A percentile compares a stretch with the other conserved stretches of the same genome.
Conservation (phyloP, 1,140 invertebrate species). For the Aphelinus atriplicis region DNA sequence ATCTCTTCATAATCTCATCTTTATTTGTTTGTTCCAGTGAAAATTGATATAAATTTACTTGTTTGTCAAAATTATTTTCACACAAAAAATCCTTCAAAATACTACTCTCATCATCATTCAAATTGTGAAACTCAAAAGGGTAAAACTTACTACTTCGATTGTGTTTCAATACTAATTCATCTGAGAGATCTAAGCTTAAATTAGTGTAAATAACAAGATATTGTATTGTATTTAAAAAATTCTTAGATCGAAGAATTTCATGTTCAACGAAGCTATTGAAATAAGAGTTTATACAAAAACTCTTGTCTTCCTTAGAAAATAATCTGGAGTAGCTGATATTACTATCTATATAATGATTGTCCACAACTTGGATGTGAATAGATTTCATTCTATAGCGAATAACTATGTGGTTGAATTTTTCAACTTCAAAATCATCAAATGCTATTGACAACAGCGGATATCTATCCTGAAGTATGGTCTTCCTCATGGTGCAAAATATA, state of each 20-base stretch:
- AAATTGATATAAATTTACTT: conserved; percentile 40
- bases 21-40: conserved; percentile 32
- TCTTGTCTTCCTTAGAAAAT: conserved; percentile 40
- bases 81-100: conserved; percentile 44
- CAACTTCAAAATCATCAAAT: conserved; percentile 40
- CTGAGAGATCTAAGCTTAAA: conserved; percentile 39
- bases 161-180: conserved; percentile 37
- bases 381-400: conserved; percentile 39
- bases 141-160: conserved; percentile 10
- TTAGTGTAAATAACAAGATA: conserved; percentile 47
- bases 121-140: conserved; percentile 38
- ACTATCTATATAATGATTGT: conserved; percentile 40
- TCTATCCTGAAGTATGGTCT: conserved; percentile 38
- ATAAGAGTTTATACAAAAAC: conserved; percentile 40
- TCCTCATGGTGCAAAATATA: conserved; percentile 40
- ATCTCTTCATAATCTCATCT: conserved; percentile 38
- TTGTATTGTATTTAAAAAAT: conserved; percentile 35
- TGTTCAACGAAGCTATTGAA: conserved; percentile 44
- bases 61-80: conserved; percentile 33
- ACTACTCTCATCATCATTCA: conserved; percentile 38
- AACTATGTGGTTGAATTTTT: conserved; percentile 42
- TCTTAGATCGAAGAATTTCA: conserved; percentile 26
- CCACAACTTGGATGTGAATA: conserved; percentile 42
- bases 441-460: conserved; percentile 37
- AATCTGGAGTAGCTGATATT: conserved; percentile 41